Evolutionary conservation across 2,888 invertebrate species (phyloP), one percentile per base, ranked within the genome.

Genomic region (Anodontia alba): DNA sequence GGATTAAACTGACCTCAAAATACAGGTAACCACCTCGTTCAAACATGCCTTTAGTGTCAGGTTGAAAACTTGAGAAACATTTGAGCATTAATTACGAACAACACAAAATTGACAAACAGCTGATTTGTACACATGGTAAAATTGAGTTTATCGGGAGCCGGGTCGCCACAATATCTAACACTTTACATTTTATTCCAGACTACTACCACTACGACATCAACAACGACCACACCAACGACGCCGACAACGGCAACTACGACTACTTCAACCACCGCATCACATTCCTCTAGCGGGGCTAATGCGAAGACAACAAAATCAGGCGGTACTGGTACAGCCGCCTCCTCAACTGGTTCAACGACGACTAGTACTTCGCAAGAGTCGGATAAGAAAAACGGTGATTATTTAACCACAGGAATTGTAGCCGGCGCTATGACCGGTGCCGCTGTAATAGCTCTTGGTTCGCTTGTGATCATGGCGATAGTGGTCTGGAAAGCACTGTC

Each of bases 161-260:
- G n/a, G n/a, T n/a, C n/a, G n/a, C n/a, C n/a, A n/a, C n/a, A n/a
- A n/a, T n/a, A n/a, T n/a, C n/a, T n/a, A n/a, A n/a, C n/a, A n/a
- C n/a, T 38, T 38, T 38, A 38, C 38, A 38, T 38, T 5, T 38
- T 5, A 2, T 46, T 46, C n/a, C 42, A 70, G 26, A 57, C 70
- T 2, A 43, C 76, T 8, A 70, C 76, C 0, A 70, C 76, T 8
- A 46, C 62, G 10, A 62, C 76, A 43, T 7, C 76, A 3, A 71
- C 71, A 0, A 62, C 76, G 10, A 71, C 71, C 1, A 66, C 76
- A 1, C 43, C 76, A 0, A 20, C 76, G 0, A 70, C 76, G 1
- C 42, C 69, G 3, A 69, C 70, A 23, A 26, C 57, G 7, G 12
- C 75, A 0, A 62, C 62, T 0, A 57, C 76, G n/a, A 15, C 76